Evolutionary conservation across 2,797 vertebrate species (phyloP).

Genomic region (Pseudomugil tenellus): DNA sequence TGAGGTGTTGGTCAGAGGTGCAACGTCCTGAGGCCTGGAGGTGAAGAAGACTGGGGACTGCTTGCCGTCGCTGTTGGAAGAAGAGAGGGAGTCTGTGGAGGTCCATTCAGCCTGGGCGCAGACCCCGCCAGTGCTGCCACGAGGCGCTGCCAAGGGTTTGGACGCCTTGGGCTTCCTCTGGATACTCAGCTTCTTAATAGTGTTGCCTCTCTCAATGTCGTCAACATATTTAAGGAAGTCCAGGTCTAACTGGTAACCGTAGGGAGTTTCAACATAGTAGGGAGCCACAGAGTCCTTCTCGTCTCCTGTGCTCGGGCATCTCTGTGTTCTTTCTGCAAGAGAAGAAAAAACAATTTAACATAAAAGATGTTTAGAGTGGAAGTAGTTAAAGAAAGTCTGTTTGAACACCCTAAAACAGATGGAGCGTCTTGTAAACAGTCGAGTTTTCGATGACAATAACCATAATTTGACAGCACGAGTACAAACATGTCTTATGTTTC

Average conservation of each 20-base stretch:
- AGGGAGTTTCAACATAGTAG: constrained; percentile 97
- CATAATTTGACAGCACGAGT: constrained; percentile 53
- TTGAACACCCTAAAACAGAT: not conserved
- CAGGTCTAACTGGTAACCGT: no score
- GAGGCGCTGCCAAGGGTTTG: constrained; percentile 57
- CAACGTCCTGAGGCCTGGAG: constrained; percentile 60
- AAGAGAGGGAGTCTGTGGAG: constrained; percentile 94
- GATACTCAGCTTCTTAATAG: constrained; percentile 94
- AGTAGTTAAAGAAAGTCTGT: not conserved
- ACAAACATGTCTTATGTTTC: constrained; percentile 51
- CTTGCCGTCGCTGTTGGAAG: constrained; percentile 95
- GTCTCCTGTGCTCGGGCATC: constrained; percentile 82
- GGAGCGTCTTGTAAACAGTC: not conserved
- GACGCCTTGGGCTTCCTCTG: constrained; percentile 87
- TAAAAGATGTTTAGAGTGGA: not conserved
- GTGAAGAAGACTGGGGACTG: constrained; percentile 82
- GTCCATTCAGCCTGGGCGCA: constrained; percentile 86
- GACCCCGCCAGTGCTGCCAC: constrained; percentile 68
- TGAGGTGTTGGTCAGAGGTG: constrained; percentile 62
- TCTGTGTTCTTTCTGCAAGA: constrained; percentile 84
- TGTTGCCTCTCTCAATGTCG: constrained; percentile 97
- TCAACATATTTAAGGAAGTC: constrained; percentile 99
- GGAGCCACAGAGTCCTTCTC: constrained; percentile 84
- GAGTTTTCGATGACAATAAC: constrained; percentile 21
- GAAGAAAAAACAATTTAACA: constrained; percentile 14